Percentiles rank a stretch among this genome's conserved stretches.
phyloP scores from a whole-genome alignment of 1,140 invertebrate genomes.

The Holcopasites calliopsidis region DNA sequence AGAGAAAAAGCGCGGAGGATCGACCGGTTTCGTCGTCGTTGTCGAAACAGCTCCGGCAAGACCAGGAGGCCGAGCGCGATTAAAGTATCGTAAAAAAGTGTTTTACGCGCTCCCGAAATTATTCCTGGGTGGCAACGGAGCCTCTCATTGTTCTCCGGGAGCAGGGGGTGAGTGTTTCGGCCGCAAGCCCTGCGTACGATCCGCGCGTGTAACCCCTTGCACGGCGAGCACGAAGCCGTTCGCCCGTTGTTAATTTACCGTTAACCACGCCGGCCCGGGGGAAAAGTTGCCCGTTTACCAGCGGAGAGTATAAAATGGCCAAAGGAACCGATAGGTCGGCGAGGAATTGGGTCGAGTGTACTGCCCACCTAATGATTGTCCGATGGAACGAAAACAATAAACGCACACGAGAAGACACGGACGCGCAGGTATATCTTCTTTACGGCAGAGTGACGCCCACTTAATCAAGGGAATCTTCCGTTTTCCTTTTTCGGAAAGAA shows the following conservation, averaged over 20 bases:
- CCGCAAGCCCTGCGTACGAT: background rate
- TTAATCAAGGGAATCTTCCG: background rate
- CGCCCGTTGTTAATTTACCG: conserved; percentile 30
- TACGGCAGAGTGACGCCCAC: background rate
- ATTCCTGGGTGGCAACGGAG: conserved; percentile 31
- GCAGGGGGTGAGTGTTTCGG: background rate
- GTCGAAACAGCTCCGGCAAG: background rate
- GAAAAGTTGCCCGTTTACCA: background rate
- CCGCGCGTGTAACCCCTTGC: background rate
- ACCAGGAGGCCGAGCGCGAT: conserved; percentile 37
- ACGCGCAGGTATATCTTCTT: background rate
- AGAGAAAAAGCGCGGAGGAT: background rate
- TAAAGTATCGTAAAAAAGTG: conserved; percentile 67
- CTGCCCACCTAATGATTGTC: conserved; percentile 49
- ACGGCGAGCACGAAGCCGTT: background rate
- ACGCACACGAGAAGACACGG: conserved; percentile 7
- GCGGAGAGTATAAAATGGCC: conserved; percentile 22
- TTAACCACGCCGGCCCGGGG: background rate
- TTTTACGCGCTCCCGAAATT: conserved; percentile 54
- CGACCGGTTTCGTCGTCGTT: background rate
- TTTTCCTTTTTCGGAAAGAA: background rate
- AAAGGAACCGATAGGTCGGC: conserved; percentile 11
- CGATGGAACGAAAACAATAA: conserved; percentile 40
- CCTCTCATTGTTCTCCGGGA: background rate
- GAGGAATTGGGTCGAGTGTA: conserved; percentile 38